These are phyloP conservation scores for Archivesica marissinica DNA, from an alignment of 1,140 invertebrate genomes.

Conservation along the genomic window DNA sequence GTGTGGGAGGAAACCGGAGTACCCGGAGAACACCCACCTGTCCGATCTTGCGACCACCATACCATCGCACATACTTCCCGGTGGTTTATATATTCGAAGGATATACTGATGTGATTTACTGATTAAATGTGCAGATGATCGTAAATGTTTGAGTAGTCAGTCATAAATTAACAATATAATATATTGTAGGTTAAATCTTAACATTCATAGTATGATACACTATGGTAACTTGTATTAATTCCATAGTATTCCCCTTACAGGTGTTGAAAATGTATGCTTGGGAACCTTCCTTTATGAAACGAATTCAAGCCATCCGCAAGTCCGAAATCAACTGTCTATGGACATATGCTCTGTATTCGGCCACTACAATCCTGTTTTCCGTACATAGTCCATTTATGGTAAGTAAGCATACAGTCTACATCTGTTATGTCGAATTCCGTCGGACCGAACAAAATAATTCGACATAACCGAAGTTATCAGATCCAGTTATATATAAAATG, in stretches of 20 bases:
- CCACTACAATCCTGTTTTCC: conserved; percentile 96
- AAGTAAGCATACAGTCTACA: conserved; percentile 25
- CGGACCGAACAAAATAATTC: not conserved
- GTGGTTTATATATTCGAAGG: not conserved
- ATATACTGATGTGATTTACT: too few relatives aligned
- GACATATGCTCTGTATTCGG: conserved; percentile 82
- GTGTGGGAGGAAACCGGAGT: too few relatives aligned
- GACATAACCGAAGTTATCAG: not conserved
- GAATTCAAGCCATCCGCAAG: conserved; percentile 76
- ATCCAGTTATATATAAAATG: not conserved
- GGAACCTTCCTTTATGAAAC: conserved; percentile 83
- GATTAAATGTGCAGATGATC: too few relatives aligned
- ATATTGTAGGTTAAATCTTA: not conserved
- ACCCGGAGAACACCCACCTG: too few relatives aligned
- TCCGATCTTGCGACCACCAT: too few relatives aligned
- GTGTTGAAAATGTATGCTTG: conserved; percentile 79
- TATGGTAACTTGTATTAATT: not conserved
- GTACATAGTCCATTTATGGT: conserved; percentile 95
- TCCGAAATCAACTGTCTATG: conserved; percentile 84
- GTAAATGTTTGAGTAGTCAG: not conserved
- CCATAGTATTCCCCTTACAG: conserved; percentile 37
- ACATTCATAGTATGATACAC: not conserved
- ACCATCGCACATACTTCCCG: not conserved
- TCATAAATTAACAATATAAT: not conserved
- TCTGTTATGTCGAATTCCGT: too few relatives aligned